Evolutionary conservation across 2,113 vertebrate genomes (phyloP), one percentile per base, ranked within the genome.

Genomic region (Larimichthys polyactis): DNA sequence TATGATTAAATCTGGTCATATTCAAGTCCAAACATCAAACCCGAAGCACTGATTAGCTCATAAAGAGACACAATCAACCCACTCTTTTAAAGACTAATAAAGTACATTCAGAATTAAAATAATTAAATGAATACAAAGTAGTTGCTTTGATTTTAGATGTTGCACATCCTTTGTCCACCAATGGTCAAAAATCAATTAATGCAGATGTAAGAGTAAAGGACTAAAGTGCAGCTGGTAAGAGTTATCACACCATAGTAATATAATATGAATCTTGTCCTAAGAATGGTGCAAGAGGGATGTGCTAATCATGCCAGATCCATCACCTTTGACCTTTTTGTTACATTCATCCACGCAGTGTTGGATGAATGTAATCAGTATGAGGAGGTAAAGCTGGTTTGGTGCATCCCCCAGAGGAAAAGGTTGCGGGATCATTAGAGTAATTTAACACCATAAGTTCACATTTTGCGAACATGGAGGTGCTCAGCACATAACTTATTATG

Each of bases 21-120:
- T 75, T 16, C 2, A 71, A 65, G n/a, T 69, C 29, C 19, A 65
- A 20, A n/a, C 20, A 76, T 76, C 29, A 59, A 5, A 46, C 4
- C 65, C 24, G 5, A 69, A 58, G 11, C 58, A 52, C 14, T 46
- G 9, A 17, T 55, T 36, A 58, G 17, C 52, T 67, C n/a, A n/a
- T 43, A 20, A 58, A 36, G 14, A 29, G 46, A 32, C 19, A 75
- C 29, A 51, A 67, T 22, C 20, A 1, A 71, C 70, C 20, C 20
- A 32, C 8, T 55, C 14, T 43, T 57, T 44, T 3, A 7, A 44
- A 20, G 16, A 67, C 32, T 36, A 11, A 43, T 64, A 20, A 16
- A 68, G 20, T 49, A 22, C 1, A 3, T 22, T 48, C 29, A 10
- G 8, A 48, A n/a, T 32, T 4, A 27, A 9, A 64, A 20, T 1